Conservation (phyloP, 2,888 invertebrate species). For the Trisateles emortualis region DNA sequence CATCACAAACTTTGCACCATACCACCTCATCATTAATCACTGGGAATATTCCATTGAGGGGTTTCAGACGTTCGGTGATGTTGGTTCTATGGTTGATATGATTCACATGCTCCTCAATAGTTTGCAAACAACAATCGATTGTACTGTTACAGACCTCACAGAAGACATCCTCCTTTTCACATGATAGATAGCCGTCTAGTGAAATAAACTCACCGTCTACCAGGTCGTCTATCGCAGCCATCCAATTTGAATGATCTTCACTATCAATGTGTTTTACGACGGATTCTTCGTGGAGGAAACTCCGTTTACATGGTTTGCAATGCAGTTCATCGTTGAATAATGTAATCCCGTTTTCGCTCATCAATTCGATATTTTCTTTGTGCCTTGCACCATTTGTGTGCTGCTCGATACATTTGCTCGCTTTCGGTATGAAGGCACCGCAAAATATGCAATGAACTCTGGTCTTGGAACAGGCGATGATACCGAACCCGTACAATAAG, state of each 20-base stretch:
- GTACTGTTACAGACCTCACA: constrained; percentile 65
- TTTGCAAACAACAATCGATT: constrained; percentile 57
- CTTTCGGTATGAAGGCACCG: constrained; percentile 71
- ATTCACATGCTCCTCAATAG: constrained; percentile 68
- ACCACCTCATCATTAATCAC: constrained; percentile 60
- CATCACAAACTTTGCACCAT: constrained; percentile 70
- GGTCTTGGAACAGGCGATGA: constrained; percentile 68
- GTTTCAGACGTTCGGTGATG: constrained; percentile 63
- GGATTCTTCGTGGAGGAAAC: constrained; percentile 60
- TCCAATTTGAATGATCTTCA: constrained; percentile 68
- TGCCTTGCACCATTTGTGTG: constrained; percentile 71
- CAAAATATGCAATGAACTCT: constrained; percentile 72
- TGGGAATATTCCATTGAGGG: constrained; percentile 65
- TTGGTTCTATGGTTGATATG: constrained; percentile 60
- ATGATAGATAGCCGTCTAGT: constrained; percentile 60
- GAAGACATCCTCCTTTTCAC: constrained; percentile 60
- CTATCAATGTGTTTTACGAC: constrained; percentile 62
- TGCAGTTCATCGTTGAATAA: constrained; percentile 56
- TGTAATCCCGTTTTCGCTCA: constrained; percentile 66
- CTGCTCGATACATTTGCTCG: constrained; percentile 72
- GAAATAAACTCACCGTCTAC: constrained; percentile 69
- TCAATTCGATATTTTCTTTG: constrained; percentile 66
- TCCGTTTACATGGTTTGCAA: constrained; percentile 66
- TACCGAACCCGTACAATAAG: constrained; percentile 66
- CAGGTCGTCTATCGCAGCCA: constrained; percentile 66